Evolutionary conservation across 2,888 invertebrate species (phyloP).

Genomic region (Anthophora plumipes): DNA sequence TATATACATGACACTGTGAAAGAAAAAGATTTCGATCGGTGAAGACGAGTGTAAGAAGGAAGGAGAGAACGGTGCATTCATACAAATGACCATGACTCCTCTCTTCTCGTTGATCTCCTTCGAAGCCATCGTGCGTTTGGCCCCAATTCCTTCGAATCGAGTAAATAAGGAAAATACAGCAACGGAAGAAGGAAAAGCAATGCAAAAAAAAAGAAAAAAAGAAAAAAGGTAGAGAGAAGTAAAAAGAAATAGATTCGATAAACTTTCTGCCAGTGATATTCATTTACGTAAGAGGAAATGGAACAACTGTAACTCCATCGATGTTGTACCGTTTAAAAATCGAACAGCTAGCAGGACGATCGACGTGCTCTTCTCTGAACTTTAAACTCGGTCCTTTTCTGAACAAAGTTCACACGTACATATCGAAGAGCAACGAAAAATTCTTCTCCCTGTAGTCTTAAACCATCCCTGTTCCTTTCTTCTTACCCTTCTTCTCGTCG

Average conservation of each 20-base stretch:
- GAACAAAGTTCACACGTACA: constrained; percentile 44
- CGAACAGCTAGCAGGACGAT: constrained; percentile 27
- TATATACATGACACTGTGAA: too few species aligned
- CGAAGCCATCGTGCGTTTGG: background rate
- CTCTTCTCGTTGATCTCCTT: background rate
- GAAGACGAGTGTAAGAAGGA: background rate
- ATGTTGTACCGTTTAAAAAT: constrained; percentile 44
- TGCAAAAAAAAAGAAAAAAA: background rate
- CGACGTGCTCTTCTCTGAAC: constrained; percentile 37
- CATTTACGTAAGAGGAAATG: constrained; percentile 48
- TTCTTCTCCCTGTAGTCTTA: constrained; percentile 35
- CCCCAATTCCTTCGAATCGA: background rate
- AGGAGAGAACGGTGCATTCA: background rate
- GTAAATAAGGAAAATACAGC: background rate
- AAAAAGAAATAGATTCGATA: constrained; percentile 25
- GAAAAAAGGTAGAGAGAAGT: background rate
- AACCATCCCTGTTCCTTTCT: background rate
- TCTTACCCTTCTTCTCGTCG: constrained; percentile 4
- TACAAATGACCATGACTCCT: constrained; percentile 19
- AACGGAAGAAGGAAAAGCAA: too few species aligned
- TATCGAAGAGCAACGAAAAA: constrained; percentile 28
- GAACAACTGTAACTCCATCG: constrained; percentile 29
- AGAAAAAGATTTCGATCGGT: background rate
- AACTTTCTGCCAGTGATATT: constrained; percentile 35
- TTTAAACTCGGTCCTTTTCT: constrained; percentile 15